These are phyloP conservation scores for Papilio demoleus DNA, from an alignment of 2,888 invertebrate genomes.

Conservation along the genomic window DNA sequence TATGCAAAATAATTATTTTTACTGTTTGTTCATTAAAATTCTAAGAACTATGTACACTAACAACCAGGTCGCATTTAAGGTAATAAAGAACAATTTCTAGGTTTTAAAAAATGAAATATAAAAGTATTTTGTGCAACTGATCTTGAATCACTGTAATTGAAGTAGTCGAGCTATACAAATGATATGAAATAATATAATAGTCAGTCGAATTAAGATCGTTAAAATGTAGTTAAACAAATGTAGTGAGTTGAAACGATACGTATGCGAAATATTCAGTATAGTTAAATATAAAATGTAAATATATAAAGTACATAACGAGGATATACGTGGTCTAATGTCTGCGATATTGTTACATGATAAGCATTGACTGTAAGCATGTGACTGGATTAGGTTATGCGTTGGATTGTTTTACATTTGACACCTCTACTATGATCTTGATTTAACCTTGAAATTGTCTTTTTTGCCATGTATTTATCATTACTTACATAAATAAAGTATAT, in stretches of 20 bases:
- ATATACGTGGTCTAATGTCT: not conserved
- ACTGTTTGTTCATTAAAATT: too few species aligned
- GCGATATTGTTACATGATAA: not conserved
- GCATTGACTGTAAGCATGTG: constrained; percentile 4
- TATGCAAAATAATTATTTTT: too few species aligned
- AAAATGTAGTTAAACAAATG: constrained; percentile 29
- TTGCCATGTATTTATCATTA: constrained; percentile 1
- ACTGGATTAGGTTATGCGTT: constrained; percentile 21
- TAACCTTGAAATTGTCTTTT: constrained; percentile 2
- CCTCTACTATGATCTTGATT: constrained; percentile 5
- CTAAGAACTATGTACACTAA: too few species aligned
- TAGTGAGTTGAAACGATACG: constrained; percentile 4
- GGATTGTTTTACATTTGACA: not conserved
- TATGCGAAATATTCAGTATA: not conserved
- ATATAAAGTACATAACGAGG: constrained; percentile 11
- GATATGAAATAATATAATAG: constrained; percentile 23
- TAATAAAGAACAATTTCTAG: too few species aligned
- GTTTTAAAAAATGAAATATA: too few species aligned
- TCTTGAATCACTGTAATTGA: not conserved
- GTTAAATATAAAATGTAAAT: constrained; percentile 19
- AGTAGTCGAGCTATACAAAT: constrained; percentile 15
- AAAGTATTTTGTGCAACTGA: not conserved
- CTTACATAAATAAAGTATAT: not conserved
- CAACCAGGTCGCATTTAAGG: too few species aligned
- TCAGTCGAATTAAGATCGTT: constrained; percentile 17